phyloP scores from a whole-genome alignment of 2,797 vertebrate species.

The Poeciliopsis gracilis region DNA sequence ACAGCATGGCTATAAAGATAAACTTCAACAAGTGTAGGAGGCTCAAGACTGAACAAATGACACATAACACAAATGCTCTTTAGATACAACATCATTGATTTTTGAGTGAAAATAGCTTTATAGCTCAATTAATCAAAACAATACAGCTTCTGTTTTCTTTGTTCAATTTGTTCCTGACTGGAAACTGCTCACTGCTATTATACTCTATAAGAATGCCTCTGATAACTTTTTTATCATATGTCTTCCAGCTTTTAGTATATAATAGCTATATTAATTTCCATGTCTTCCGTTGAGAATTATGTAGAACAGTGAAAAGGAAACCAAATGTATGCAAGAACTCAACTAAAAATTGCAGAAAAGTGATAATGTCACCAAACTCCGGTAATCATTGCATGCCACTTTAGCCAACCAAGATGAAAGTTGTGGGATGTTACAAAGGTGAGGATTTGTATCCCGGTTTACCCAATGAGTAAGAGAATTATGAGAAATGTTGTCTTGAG shows the following conservation, averaged over 20 bases:
- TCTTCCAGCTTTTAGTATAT: background rate
- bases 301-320: background rate
- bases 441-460: background rate
- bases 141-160: conserved; percentile 8
- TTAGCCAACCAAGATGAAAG: background rate
- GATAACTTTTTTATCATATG: background rate
- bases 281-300: background rate
- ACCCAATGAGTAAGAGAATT: background rate
- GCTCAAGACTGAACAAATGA: conserved; percentile 33
- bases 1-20: conserved; percentile 52
- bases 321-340: background rate
- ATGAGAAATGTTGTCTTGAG: background rate
- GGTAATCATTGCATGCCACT: background rate
- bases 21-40: conserved; percentile 58
- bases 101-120: conserved; percentile 22
- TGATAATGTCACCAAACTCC: background rate
- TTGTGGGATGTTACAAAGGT: background rate
- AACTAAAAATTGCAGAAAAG: background rate
- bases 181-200: background rate
- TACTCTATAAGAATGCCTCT: background rate
- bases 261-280: background rate
- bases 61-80: conserved; percentile 40
- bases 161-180: background rate
- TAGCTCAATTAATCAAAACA: conserved; percentile 31
- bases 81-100: conserved; percentile 23